Conservation (phyloP, 2,888 invertebrate genomes). For the Epirrhoe tristata region DNA sequence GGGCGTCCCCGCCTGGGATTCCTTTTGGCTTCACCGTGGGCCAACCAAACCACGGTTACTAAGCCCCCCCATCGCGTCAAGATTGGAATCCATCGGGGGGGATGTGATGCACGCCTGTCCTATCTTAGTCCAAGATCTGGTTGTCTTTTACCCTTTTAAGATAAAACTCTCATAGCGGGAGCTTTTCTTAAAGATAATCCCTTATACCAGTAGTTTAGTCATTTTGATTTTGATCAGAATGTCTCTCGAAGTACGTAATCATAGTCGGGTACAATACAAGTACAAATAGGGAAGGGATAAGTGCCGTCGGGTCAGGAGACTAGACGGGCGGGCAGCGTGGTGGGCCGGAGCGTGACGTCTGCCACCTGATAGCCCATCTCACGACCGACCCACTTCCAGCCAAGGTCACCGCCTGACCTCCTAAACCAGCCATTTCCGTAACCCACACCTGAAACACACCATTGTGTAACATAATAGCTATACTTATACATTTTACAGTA, state of each 20-base stretch:
- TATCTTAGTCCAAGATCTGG: too few relatives aligned
- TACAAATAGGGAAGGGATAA: slow-evolving; percentile 36
- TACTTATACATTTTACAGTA: slow-evolving; percentile 20
- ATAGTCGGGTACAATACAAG: slow-evolving; percentile 16
- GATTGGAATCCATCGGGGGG: too few relatives aligned
- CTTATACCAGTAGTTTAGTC: slow-evolving; percentile 29
- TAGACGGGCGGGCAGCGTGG: slow-evolving; percentile 46
- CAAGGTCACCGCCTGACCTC: slow-evolving; percentile 83
- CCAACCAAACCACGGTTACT: too few relatives aligned
- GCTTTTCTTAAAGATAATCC: slow-evolving; percentile 27
- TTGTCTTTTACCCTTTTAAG: slow-evolving; percentile 25
- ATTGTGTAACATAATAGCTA: slow-evolving; percentile 44
- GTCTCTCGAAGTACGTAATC: slow-evolving; percentile 22
- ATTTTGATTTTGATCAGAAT: slow-evolving; percentile 33
- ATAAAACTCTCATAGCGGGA: slow-evolving; percentile 21
- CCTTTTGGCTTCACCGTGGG: too few relatives aligned
- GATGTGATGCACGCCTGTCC: slow-evolving; percentile 30
- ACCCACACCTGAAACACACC: slow-evolving; percentile 58
- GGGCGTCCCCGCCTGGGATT: too few relatives aligned
- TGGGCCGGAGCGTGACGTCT: slow-evolving; percentile 80
- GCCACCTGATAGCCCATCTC: slow-evolving; percentile 84
- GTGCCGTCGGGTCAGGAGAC: slow-evolving; percentile 37
- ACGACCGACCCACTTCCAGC: slow-evolving; percentile 81
- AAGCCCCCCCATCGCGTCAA: too few relatives aligned
- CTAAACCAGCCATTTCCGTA: slow-evolving; percentile 71